Conservation (phyloP, 1,140 invertebrate genomes). For the Drosophila albomicans region DNA sequence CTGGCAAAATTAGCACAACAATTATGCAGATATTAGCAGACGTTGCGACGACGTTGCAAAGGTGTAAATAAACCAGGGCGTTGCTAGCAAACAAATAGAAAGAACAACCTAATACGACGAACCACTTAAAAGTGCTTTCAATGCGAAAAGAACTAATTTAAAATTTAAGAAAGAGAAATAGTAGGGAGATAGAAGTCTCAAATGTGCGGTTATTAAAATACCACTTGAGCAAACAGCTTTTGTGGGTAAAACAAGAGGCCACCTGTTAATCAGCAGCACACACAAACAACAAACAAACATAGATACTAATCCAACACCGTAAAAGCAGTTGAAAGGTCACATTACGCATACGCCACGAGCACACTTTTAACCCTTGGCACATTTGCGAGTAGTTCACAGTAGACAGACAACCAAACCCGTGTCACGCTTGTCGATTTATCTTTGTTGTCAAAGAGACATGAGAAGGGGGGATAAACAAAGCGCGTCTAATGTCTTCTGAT, state of each 20-base stretch:
- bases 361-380: slow-evolving; percentile 18
- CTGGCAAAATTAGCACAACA: slow-evolving; percentile 79
- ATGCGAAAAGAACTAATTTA: background rate
- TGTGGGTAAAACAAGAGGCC: slow-evolving; percentile 23
- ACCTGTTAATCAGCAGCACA: slow-evolving; percentile 42
- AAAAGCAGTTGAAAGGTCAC: slow-evolving; percentile 48
- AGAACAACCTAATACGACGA: background rate
- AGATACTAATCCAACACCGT: slow-evolving; percentile 28
- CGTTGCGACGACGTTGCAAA: slow-evolving; percentile 38
- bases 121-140: background rate
- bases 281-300: slow-evolving; percentile 12
- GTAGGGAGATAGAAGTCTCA: background rate
- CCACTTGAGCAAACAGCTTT: slow-evolving; percentile 41
- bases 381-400: slow-evolving; percentile 29
- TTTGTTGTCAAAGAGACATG: slow-evolving; percentile 40
- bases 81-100: background rate
- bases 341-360: slow-evolving; percentile 62
- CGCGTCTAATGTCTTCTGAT: slow-evolving; percentile 73
- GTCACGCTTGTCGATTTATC: slow-evolving; percentile 71
- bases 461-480: slow-evolving; percentile 20
- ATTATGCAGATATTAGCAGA: slow-evolving; percentile 77
- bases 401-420: slow-evolving; percentile 34
- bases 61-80: slow-evolving; percentile 33
- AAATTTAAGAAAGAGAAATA: background rate
- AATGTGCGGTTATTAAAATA: slow-evolving; percentile 35